A percentile compares a stretch with the other conserved stretches of the same genome.
These are phyloP conservation scores for Diorhabda elongata DNA, from an alignment of 1,140 invertebrate genomes.

Conservation along the genomic window DNA sequence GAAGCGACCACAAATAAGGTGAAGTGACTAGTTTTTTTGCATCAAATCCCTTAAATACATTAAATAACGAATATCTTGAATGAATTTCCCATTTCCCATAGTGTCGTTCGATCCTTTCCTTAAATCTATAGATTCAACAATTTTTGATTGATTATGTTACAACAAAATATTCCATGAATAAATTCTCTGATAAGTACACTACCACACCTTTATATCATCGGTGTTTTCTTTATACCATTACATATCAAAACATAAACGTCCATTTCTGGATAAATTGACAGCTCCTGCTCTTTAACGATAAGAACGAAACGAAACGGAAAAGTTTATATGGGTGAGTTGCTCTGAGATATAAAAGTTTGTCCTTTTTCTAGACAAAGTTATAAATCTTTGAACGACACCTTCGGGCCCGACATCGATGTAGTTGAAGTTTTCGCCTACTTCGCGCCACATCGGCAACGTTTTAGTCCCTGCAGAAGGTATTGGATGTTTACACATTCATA, in stretches of 20 bases:
- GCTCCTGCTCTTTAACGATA: conserved; percentile 26
- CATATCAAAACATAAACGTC: conserved; percentile 24
- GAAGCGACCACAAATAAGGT: no score
- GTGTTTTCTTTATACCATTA: conserved; percentile 7
- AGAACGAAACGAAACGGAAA: conserved; percentile 30
- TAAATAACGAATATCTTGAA: background rate
- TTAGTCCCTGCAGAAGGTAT: no score
- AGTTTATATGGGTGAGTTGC: conserved; percentile 25
- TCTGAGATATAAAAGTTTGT: conserved; percentile 29
- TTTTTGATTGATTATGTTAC: no score
- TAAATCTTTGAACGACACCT: conserved; percentile 32
- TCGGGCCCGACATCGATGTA: conserved; percentile 13
- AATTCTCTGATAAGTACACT: background rate
- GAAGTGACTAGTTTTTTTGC: no score
- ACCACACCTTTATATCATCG: background rate
- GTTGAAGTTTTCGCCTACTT: no score
- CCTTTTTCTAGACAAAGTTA: conserved; percentile 25
- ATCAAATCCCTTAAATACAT: background rate
- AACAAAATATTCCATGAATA: background rate
- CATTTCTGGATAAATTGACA: conserved; percentile 27
- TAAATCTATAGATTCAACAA: no score
- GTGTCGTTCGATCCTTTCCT: no score
- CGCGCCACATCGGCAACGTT: no score
- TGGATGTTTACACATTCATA: no score
- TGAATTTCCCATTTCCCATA: background rate